Evolutionary conservation across 1,140 invertebrate genomes (phyloP), one percentile per base, ranked within the genome.

Genomic region (Drosophila pandora): DNA sequence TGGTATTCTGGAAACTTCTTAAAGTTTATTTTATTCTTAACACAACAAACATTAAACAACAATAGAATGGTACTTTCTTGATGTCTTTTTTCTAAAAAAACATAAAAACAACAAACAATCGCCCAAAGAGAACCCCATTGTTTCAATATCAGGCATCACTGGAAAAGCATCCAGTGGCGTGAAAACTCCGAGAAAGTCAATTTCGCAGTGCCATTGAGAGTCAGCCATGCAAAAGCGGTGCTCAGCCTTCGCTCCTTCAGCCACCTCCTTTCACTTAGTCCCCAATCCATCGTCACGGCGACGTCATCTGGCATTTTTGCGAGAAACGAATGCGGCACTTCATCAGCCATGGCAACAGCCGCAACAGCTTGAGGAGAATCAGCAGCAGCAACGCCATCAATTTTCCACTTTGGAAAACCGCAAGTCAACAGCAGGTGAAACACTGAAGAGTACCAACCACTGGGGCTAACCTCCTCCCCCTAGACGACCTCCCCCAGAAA

Each of bases 361-460:
- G 43, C 63, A 68, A 41, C 60, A 39, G 45, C 48, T 62, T 37
- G 55, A 59, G 78, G 50, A 49, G 59, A 47, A 74, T 32, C 48
- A 54, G 23, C 71, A 21, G 17, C 50, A 37, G 48, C 34, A 49
- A 57, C 73, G 34, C 48, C 83, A 68, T 76, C 76, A 85, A 83
- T 83, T 83, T 83, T 85, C 72, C 80, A 83, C 80, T 76, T 72
- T 80, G 69, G 58, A 56, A 68, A 28, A 13, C 67, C 67, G 62
- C 59, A 67, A 71, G 48, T 49, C 72, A 60, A 60, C 62, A 83
- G 70, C 79, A 74, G 74, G 50, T 69, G 58, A 69, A 74, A 56
- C 34, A 62, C 41, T 58, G 23, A 10, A 56, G 43, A 56, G 43
- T 9, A 48, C 43, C 54, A 22, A 9, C 43, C 43, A 43, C 5